Conservation (phyloP, 1,140 invertebrate species). For the Melanaphis sacchari region DNA sequence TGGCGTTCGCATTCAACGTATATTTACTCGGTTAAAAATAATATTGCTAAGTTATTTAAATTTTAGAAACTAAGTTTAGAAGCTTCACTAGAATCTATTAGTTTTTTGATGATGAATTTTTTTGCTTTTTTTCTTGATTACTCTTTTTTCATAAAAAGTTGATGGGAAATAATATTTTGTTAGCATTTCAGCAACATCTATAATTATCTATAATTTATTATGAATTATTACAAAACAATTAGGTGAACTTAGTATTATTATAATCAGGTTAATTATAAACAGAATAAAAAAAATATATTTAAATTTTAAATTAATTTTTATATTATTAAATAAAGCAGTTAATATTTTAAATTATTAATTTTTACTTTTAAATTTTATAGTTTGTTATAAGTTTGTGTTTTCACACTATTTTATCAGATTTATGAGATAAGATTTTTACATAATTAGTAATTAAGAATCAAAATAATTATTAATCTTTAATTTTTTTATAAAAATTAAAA, state of each 20-base stretch:
- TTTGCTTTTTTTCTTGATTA: not conserved
- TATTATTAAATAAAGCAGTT: no score
- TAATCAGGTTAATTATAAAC: no score
- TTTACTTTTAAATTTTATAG: not conserved
- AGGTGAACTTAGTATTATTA: not conserved
- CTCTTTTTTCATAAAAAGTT: not conserved
- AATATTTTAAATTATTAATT: not conserved
- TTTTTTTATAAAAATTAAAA: not conserved
- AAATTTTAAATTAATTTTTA: no score
- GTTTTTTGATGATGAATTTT: not conserved
- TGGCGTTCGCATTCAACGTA: not conserved
- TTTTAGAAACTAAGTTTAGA: not conserved
- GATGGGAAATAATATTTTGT: not conserved
- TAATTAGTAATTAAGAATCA: not conserved
- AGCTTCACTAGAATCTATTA: not conserved
- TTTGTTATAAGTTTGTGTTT: not conserved
- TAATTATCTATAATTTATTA: not conserved
- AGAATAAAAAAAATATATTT: no score
- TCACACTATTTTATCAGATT: not conserved
- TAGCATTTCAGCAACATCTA: not conserved
- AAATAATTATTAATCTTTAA: not conserved
- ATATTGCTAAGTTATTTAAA: not conserved
- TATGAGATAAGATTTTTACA: not conserved
- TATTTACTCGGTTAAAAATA: not conserved
- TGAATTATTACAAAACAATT: not conserved